Percentiles rank a stretch among this genome's conserved stretches.
phyloP scores from a whole-genome alignment of 2,888 invertebrate species.

The Pristionchus mayeri region DNA sequence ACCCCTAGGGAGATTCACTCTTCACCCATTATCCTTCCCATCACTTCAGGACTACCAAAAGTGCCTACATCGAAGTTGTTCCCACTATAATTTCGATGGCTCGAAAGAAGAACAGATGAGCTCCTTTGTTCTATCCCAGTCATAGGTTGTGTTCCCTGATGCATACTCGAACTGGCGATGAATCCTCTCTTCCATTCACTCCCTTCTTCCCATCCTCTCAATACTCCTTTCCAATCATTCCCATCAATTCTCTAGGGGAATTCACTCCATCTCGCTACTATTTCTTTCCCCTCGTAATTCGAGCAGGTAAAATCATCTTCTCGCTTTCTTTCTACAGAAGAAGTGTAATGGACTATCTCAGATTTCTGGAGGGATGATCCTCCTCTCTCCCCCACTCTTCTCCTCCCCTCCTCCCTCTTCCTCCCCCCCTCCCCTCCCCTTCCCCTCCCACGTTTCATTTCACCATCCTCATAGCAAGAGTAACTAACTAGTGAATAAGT shows the following conservation, averaged over 20 bases:
- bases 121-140: background rate
- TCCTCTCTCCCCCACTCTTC: too few species aligned
- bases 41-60: background rate
- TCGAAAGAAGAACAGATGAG: background rate
- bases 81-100: background rate
- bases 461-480: slow-evolving; percentile 13
- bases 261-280: background rate
- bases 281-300: slow-evolving; percentile 14
- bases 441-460: background rate
- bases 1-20: background rate
- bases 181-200: slow-evolving; percentile 1
- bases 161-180: background rate
- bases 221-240: slow-evolving; percentile 19
- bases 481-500: slow-evolving; percentile 35
- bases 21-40: slow-evolving; percentile 2
- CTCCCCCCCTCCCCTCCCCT: background rate
- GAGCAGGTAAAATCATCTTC: slow-evolving; percentile 32
- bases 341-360: slow-evolving; percentile 38
- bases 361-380: background rate
- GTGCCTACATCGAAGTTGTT: background rate
- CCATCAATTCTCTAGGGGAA: background rate
- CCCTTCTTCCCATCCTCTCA: background rate
- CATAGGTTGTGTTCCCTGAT: background rate
- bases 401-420: background rate
- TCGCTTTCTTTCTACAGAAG: slow-evolving; percentile 35